phyloP scores from a whole-genome alignment of 2,888 invertebrate species.

The Taenaris catops region DNA sequence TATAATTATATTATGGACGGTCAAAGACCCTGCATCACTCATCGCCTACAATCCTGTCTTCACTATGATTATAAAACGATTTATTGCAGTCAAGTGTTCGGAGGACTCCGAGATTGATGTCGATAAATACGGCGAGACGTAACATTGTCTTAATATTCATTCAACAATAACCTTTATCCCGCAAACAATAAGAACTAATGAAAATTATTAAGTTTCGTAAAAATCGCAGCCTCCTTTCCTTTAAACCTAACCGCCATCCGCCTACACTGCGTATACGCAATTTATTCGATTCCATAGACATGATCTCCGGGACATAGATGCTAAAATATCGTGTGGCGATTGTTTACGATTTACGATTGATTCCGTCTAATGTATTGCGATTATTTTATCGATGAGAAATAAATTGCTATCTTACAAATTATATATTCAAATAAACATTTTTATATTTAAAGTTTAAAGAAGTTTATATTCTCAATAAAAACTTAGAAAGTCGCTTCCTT shows the following conservation, averaged over 20 bases:
- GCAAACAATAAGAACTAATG: neutral
- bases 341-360: conserved; percentile 21
- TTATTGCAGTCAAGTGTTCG: conserved; percentile 23
- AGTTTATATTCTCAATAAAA: too few species aligned
- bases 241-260: conserved; percentile 18
- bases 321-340: conserved; percentile 21
- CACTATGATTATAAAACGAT: conserved; percentile 25
- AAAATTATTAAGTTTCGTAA: conserved; percentile 6
- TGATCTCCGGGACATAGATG: conserved; percentile 19
- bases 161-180: neutral
- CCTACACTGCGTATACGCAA: conserved; percentile 24
- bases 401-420: neutral
- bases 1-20: conserved; percentile 16
- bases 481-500: conserved; percentile 38
- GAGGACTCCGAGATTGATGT: conserved; percentile 23
- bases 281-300: conserved; percentile 20
- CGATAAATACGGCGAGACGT: conserved; percentile 17
- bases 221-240: conserved; percentile 17
- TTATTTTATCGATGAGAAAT: conserved; percentile 1
- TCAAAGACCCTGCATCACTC: conserved; percentile 19
- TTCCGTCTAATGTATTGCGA: conserved; percentile 4
- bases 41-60: conserved; percentile 25
- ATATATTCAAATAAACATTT: too few species aligned
- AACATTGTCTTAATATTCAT: conserved; percentile 6
- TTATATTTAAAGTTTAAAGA: too few species aligned